Evolutionary conservation across 2,888 invertebrate species (phyloP).

Genomic region (Cephus pygmeus): DNA sequence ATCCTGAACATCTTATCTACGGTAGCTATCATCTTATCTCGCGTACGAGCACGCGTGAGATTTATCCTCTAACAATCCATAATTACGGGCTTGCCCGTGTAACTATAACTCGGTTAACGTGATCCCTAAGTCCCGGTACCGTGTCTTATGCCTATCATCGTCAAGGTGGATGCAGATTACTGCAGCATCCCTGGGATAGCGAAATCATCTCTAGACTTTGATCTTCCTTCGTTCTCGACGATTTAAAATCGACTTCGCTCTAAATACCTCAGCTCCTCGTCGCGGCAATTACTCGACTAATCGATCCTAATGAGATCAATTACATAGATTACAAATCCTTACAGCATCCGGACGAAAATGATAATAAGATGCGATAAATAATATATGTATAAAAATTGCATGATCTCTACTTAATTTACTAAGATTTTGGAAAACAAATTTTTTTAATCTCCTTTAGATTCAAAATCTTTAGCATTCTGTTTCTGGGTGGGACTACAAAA

Average conservation of each 20-base stretch:
- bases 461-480: not conserved
- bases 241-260: not conserved
- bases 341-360: not conserved
- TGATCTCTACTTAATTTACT: not conserved
- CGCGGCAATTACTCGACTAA: not conserved
- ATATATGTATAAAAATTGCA: not conserved
- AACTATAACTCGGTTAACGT: conserved; percentile 52
- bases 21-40: conserved; percentile 1
- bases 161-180: conserved; percentile 45
- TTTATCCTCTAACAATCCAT: conserved; percentile 53
- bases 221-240: not conserved
- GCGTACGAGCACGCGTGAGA: conserved; percentile 40
- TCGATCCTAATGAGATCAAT: not conserved
- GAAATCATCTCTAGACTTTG: not conserved
- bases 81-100: conserved; percentile 46
- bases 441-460: conserved; percentile 5
- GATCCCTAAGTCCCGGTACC: conserved; percentile 22
- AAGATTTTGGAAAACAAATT: not conserved
- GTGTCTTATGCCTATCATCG: conserved; percentile 45
- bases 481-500: not conserved
- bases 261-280: not conserved
- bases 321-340: not conserved
- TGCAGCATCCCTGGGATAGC: conserved; percentile 11
- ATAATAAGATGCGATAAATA: not conserved
- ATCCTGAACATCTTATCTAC: not conserved